Percentiles rank a stretch among this genome's conserved stretches.
Evolutionary conservation across 2,113 vertebrate species (phyloP).

Genomic region (Clarias macrocephalus): DNA sequence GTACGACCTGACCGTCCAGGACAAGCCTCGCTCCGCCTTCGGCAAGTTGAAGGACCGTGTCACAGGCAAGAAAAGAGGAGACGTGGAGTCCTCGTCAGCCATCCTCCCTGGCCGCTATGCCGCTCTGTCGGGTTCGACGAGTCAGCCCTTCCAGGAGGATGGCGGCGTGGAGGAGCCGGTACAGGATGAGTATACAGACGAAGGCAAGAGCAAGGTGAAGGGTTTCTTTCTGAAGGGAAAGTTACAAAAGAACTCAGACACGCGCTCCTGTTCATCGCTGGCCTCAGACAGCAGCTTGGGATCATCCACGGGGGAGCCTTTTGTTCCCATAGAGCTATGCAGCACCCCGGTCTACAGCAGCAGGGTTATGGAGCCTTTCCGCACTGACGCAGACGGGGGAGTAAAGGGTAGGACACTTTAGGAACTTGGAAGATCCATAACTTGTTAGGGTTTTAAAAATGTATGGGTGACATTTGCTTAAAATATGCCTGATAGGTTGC

Average conservation of each 20-base stretch:
- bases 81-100: slow-evolving; percentile 91
- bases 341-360: slow-evolving; percentile 79
- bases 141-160: slow-evolving; percentile 64
- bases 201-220: slow-evolving; percentile 82
- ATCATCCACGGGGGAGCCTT: slow-evolving; percentile 79
- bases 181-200: slow-evolving; percentile 69
- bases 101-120: slow-evolving; percentile 85
- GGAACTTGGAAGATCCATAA: not conserved
- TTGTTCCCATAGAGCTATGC: slow-evolving; percentile 69
- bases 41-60: slow-evolving; percentile 94
- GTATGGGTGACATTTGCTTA: not conserved
- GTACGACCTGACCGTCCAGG: slow-evolving; percentile 94
- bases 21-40: slow-evolving; percentile 89
- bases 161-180: slow-evolving; percentile 65
- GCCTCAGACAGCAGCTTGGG: slow-evolving; percentile 90
- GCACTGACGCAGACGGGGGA: slow-evolving; percentile 66
- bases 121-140: slow-evolving; percentile 64
- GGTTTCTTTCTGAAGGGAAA: slow-evolving; percentile 85
- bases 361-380: slow-evolving; percentile 78
- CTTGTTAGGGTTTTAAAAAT: not conserved
- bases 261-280: slow-evolving; percentile 87
- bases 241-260: slow-evolving; percentile 84
- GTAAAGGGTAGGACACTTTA: slow-evolving; percentile 66
- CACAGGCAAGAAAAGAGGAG: slow-evolving; percentile 83
- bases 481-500: not conserved